phyloP scores from a whole-genome alignment of 2,888 invertebrate species.

The Melitaea athalia region DNA sequence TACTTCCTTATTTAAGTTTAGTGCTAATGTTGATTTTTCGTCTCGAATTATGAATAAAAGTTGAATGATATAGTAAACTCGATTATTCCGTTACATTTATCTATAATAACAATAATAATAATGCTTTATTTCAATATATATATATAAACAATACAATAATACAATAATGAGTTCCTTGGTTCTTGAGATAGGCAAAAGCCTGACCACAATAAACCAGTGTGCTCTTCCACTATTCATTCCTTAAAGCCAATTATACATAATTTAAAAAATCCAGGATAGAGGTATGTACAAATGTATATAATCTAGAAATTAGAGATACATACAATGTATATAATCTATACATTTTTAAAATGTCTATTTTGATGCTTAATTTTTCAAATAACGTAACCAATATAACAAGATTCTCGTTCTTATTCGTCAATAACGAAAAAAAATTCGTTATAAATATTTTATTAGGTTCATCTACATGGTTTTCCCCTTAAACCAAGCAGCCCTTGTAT shows the following conservation, averaged over 20 bases:
- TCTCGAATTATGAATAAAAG: not conserved
- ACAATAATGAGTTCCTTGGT: too few species aligned
- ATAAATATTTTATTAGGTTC: constrained; percentile 34
- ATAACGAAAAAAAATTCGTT: not conserved
- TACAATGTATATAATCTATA: too few species aligned
- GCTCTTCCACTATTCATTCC: too few species aligned
- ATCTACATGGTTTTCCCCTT: constrained; percentile 28
- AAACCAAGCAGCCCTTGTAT: constrained; percentile 33
- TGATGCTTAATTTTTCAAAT: constrained; percentile 7
- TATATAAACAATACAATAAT: too few species aligned
- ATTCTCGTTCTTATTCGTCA: constrained; percentile 1
- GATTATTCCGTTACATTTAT: not conserved
- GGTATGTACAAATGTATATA: too few species aligned
- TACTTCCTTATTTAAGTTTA: constrained; percentile 8
- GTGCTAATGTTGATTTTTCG: not conserved
- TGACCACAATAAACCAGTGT: too few species aligned
- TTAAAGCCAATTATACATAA: too few species aligned
- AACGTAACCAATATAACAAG: not conserved
- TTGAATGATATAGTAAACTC: not conserved
- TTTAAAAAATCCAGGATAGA: too few species aligned
- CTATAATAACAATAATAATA: too few species aligned
- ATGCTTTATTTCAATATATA: too few species aligned
- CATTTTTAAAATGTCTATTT: not conserved
- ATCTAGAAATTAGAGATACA: too few species aligned
- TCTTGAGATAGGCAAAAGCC: too few species aligned